Conservation (phyloP, 2,797 vertebrate genomes). For the Gila robusta region DNA sequence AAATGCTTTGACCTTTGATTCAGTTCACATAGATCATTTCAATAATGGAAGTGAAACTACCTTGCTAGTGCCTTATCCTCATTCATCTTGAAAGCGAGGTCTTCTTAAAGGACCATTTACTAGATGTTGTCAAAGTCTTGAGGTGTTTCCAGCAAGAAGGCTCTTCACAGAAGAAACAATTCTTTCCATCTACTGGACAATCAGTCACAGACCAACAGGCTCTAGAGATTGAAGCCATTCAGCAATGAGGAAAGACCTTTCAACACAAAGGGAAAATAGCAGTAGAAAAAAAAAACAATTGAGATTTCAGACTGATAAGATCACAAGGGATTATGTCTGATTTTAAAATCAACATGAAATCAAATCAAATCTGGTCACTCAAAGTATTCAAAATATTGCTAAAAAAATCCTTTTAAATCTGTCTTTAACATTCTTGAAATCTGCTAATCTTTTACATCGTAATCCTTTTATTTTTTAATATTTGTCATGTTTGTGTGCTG, state of each 20-base stretch:
- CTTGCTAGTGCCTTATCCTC: not conserved
- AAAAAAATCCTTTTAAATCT: not conserved
- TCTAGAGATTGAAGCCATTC: not conserved
- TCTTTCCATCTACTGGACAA: not conserved
- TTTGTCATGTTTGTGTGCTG: too few relatives aligned
- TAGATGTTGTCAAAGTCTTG: conserved; percentile 28
- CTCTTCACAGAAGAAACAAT: conserved; percentile 1
- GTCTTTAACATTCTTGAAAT: not conserved
- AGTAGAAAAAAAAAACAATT: not conserved
- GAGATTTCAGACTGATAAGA: conserved; percentile 13
- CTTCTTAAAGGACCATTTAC: conserved; percentile 39
- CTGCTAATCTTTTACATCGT: too few relatives aligned
- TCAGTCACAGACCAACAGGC: not conserved
- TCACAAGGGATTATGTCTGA: not conserved
- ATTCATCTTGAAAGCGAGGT: conserved; percentile 3
- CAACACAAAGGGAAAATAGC: conserved; percentile 8
- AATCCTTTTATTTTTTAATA: too few relatives aligned
- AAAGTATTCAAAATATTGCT: not conserved
- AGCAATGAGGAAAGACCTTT: conserved; percentile 19
- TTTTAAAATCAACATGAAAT: conserved; percentile 14
- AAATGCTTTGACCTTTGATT: conserved; percentile 30
- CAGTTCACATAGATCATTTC: not conserved
- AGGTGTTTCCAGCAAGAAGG: conserved; percentile 49
- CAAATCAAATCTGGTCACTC: not conserved
- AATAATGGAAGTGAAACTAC: conserved; percentile 8